Conservation (phyloP, 2,113 vertebrate genomes). For the Dicaeum eximium region DNA sequence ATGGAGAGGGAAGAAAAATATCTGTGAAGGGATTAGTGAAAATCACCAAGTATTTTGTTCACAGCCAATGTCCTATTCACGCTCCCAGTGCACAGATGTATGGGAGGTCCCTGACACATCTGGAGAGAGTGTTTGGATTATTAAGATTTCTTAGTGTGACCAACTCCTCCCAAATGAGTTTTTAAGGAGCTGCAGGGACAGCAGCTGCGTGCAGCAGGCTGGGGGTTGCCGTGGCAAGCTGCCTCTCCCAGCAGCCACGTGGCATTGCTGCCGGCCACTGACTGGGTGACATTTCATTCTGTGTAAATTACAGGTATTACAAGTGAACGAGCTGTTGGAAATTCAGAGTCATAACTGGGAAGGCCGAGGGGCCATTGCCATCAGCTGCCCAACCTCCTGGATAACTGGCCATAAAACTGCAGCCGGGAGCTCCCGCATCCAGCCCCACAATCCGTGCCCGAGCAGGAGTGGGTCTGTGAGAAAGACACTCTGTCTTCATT, state of each 20-base stretch:
- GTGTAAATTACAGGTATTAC: background rate
- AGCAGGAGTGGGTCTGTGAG: background rate
- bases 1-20: background rate
- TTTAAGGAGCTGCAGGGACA: background rate
- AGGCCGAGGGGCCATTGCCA: background rate
- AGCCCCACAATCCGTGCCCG: background rate
- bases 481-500: conserved; percentile 3
- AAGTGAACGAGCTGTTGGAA: background rate
- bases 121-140: background rate
- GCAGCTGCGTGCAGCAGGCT: accelerated
- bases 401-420: background rate
- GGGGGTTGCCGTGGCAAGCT: background rate
- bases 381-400: background rate
- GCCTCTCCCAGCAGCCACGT: background rate
- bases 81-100: background rate
- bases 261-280: background rate
- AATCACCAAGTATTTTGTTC: background rate
- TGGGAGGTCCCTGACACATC: background rate
- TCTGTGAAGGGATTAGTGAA: background rate
- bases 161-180: accelerated
- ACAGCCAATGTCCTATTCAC: accelerated
- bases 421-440: background rate
- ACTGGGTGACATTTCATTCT: background rate
- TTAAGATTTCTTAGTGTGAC: background rate
- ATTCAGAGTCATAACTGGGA: conserved; percentile 11